Percentiles rank a stretch among this genome's conserved stretches.
Evolutionary conservation across 2,113 vertebrate species (phyloP).

Genomic region (Donacobius atricapilla): DNA sequence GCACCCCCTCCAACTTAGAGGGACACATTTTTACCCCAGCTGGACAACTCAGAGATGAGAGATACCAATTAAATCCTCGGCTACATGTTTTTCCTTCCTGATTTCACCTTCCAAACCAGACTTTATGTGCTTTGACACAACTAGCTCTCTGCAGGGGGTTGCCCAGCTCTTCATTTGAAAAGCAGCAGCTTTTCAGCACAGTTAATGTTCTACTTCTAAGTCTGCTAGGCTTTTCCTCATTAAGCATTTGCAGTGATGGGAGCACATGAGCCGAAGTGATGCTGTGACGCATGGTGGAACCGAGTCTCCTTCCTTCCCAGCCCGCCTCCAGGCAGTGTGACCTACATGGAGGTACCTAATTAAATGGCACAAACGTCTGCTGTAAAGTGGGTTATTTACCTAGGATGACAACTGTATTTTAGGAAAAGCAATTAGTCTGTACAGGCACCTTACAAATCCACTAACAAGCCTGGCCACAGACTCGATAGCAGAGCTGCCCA

Average conservation of each 20-base stretch:
- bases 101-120: background rate
- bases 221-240: background rate
- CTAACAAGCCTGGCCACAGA: background rate
- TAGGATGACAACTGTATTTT: background rate
- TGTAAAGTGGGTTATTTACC: conserved; percentile 4
- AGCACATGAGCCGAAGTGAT: background rate
- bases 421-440: background rate
- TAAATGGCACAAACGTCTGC: background rate
- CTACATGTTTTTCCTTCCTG: background rate
- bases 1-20: background rate
- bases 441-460: background rate
- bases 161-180: background rate
- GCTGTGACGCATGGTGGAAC: background rate
- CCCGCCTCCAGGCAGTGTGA: background rate
- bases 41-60: background rate
- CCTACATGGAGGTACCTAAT: conserved; percentile 33
- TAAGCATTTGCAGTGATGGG: background rate
- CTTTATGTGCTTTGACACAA: background rate
- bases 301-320: background rate
- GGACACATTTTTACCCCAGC: background rate
- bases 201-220: background rate
- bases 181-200: background rate
- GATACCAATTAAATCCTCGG: background rate
- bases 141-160: background rate
- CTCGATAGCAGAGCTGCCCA: background rate